Evolutionary conservation across 2,888 invertebrate genomes (phyloP), one percentile per base, ranked within the genome.

Genomic region (Bombylius discolor): DNA sequence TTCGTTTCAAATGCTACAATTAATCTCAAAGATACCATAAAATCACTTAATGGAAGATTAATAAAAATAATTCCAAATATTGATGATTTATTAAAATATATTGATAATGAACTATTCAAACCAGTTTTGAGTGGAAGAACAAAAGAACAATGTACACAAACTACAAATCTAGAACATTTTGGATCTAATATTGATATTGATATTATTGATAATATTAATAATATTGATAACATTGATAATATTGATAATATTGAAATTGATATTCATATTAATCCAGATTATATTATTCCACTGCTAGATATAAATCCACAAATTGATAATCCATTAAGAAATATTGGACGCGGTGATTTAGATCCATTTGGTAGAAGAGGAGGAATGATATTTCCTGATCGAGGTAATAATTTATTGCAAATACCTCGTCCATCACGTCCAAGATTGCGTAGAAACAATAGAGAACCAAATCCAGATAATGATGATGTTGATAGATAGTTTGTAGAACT

Each of bases 331-430:
- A 67, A 78, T 62, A 73, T 89, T 56, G 93, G 92, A 1, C 76
- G 83, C 47, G 79, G 83, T 55, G 92, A 93, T 72, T 73, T 93
- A 65, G 83, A 91, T 74, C 92, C 92, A 0, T 81, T 91, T 12
- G 74, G 74, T 48, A 77, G 80, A 57, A 77, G 73, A 12, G 82
- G 85, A 47, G 89, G 89, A 23, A 89, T 89, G 88, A 66, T 89
- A 14, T 87, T 84, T 72, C 81, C 86, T 65, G 88, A 88, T 39
- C 57, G 53, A 12, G 60, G 65, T 57, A 3, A 3, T 23, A 23
- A 23, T 23, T 23, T 3, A 23, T 23, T 2, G 3, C 23, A 23
- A 23, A 23, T 23, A 23, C 23, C 23, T 23, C 23, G 3, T 23
- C 23, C 23, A 23, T 23, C 23, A 3, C 23, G 2, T 23, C 23